Conservation (phyloP, 2,888 invertebrate species). For the Strigamia maritima region DNA sequence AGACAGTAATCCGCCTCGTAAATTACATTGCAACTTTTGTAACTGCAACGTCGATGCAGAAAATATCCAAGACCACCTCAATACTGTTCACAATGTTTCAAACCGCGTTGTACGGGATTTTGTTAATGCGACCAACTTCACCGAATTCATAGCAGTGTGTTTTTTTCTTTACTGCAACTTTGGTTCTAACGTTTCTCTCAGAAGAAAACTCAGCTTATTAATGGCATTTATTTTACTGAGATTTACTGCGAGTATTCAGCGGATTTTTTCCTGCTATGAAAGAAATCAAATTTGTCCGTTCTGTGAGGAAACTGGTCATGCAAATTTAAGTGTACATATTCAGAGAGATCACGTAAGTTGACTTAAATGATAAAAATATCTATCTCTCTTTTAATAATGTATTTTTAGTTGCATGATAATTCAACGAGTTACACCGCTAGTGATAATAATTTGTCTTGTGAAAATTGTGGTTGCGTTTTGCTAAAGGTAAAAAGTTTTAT, state of each 20-base stretch:
- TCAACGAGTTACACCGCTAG: no score
- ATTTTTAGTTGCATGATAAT: no score
- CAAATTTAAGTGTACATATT: background rate
- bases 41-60: background rate
- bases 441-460: no score
- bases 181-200: background rate
- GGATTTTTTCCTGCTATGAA: background rate
- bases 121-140: background rate
- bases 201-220: background rate
- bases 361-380: no score
- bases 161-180: background rate
- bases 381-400: no score
- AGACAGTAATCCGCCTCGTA: background rate
- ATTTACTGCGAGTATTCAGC: background rate
- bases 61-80: background rate
- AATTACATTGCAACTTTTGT: background rate
- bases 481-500: no score
- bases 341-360: background rate
- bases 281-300: background rate
- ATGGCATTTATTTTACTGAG: background rate
- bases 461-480: no score
- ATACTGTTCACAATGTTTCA: background rate
- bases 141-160: background rate
- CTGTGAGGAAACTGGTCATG: background rate
- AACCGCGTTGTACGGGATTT: background rate